Conservation (phyloP, 2,113 vertebrate genomes). For the Datnioides undecimradiatus region DNA sequence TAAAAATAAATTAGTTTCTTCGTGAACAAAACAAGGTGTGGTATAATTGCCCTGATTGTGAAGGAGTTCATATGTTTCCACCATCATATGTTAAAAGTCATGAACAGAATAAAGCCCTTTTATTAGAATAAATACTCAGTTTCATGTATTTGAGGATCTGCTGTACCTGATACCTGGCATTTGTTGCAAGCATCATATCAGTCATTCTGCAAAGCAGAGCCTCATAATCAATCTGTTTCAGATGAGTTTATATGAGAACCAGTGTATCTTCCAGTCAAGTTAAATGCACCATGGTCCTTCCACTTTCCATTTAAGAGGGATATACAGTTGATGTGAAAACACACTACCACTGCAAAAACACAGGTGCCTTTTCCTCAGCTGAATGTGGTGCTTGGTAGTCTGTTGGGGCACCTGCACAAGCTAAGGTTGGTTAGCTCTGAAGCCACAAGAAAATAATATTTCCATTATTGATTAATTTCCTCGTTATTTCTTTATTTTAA, state of each 20-base stretch:
- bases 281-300: background rate
- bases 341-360: too few relatives aligned
- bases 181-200: background rate
- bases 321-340: background rate
- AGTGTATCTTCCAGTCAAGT: background rate
- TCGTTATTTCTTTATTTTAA: background rate
- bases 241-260: background rate
- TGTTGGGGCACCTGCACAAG: background rate
- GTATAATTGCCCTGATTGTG: background rate
- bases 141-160: background rate
- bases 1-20: conserved; percentile 5
- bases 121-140: background rate
- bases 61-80: background rate
- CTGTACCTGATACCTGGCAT: background rate
- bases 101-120: background rate
- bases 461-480: too few relatives aligned
- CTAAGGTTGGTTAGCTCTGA: too few relatives aligned
- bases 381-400: background rate
- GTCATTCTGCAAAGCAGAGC: background rate
- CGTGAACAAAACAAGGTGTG: background rate
- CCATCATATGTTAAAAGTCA: background rate
- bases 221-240: background rate
- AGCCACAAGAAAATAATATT: too few relatives aligned
- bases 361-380: background rate
- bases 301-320: background rate